Evolutionary conservation across 2,113 vertebrate genomes (phyloP), one percentile per base, ranked within the genome.

Genomic region (Prunella fulvescens): DNA sequence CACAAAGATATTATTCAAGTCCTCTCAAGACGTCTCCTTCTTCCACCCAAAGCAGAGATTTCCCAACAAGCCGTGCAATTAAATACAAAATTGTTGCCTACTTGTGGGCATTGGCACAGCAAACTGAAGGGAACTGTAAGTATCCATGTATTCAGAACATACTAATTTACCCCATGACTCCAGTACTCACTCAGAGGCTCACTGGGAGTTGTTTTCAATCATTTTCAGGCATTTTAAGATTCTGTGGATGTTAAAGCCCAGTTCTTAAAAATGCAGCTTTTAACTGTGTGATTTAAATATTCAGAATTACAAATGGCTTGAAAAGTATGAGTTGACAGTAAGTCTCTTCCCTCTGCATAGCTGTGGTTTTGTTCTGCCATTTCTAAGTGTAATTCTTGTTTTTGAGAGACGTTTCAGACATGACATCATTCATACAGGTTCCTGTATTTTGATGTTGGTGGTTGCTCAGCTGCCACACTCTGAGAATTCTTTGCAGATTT

Each of bases 381-480:
- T 93, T 95, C 31, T 40, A 95, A 95, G 53, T 73, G 72, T 58
- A 60, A 47, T 78, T 62, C 89, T 77, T 80, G 81, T 70, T 81
- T 81, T 50, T 47, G 7, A 50, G 24, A 81, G 69, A 73, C 11
- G 3, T 88, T 86, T 95, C 92, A 97, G 94, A 97, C 90, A 83
- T 84, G 69, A 92, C 88, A 88, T 97, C 96, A 97, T 64, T 77
- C 60, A 39, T 13, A 28, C 81, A 97, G 81, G 91, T 91, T 97
- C 90, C 89, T 92, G 94, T 95, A 69, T 95, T 94, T 95, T 93
- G 62, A n/a, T 81, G 76, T 35, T 0, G 26, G 84, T 82, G 78
- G 78, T 92, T 96, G 82, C 92, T 79, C 42, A 64, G 80, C 79
- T 88, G 87, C 76, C 88, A 71, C 67, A 56, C 15, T 19, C 35